A percentile compares a stretch with the other conserved stretches of the same genome.
Evolutionary conservation across 2,113 vertebrate species (phyloP).

Genomic region (Bostrychus sinensis): DNA sequence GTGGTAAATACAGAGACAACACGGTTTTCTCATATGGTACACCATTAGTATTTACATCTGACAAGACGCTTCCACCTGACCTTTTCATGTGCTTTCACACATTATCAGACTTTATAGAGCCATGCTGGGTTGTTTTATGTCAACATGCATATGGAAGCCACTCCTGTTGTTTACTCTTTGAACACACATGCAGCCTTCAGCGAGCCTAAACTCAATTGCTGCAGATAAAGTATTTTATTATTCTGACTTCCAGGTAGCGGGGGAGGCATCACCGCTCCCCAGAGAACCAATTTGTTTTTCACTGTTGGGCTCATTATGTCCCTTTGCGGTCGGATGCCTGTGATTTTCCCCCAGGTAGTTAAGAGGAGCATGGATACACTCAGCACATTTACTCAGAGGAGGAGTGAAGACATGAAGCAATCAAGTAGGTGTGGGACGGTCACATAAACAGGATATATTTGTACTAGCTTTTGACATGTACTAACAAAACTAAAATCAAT

Average conservation of each 20-base stretch:
- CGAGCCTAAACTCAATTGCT: not conserved
- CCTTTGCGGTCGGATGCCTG: constrained; percentile 30
- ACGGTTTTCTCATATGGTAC: constrained; percentile 9
- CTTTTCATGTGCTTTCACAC: constrained; percentile 16
- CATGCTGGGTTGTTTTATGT: constrained; percentile 6
- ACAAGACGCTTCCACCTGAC: constrained; percentile 10
- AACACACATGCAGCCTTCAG: not conserved
- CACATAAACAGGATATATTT: constrained; percentile 12
- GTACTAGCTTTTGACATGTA: constrained; percentile 2
- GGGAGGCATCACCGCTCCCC: constrained; percentile 40
- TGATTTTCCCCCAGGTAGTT: constrained; percentile 37
- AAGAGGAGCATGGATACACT: constrained; percentile 17
- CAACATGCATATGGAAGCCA: constrained; percentile 14
- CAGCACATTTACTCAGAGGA: constrained; percentile 27
- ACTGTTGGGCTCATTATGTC: constrained; percentile 43
- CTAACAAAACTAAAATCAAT: constrained; percentile 12
- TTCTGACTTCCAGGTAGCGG: constrained; percentile 12
- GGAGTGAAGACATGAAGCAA: constrained; percentile 15
- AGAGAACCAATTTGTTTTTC: constrained; percentile 51
- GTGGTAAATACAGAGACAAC: constrained; percentile 7
- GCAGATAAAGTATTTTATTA: constrained; percentile 28
- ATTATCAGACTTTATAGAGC: not conserved
- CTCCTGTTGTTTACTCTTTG: constrained; percentile 10
- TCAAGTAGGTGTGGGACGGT: not conserved
- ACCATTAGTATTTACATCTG: constrained; percentile 17